Base-by-base conservation (phyloP, 2,888 invertebrate species). In the Mythimna albipuncta region DNA sequence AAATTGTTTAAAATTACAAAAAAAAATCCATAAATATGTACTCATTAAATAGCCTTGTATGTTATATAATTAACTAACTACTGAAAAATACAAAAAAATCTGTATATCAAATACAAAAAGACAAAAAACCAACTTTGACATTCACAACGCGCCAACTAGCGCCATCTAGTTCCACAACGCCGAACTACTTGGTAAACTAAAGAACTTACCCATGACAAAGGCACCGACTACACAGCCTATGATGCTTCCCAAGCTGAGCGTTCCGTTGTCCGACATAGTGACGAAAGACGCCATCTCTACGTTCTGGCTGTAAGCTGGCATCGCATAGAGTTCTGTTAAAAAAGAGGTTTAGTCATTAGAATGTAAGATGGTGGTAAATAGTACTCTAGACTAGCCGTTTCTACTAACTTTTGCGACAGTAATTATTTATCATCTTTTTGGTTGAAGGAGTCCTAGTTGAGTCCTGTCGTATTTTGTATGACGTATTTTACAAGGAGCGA, bases 221-320 rank as follows among this genome's bases (percentile, higher is more conserved):
- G 95, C 94, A 16, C 90, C 95, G 2, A 94, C 89, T 9, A 94
- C 93, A 79, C 94, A 94, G 47, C 94, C 95, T 11, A 95, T 86
- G 61, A 95, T 93, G 32, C 91, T 90, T 13, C 93, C 94, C 1
- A 94, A 72, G 67, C 94, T 90, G 6, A 96, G 89, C 2, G 94
- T 88, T 7, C 93, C 90, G 21, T 85, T 88, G 16, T 81, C 78
- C 0, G 89, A 80, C 89, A 91, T 89, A 0, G 93, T 94, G 21
- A 95, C 94, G 79, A 96, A 96, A 0, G 96, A 95, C 0, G 96
- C 96, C 94, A 94, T 94, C 82, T 96, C 95, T 62, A 95, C 93
- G 75, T 92, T 94, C 66, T 94, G 93, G 41, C 92, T 94, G 89
- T 95, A 95, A 2, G 96, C 96, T 32, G 95, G 95, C 93, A 96